phyloP scores from a whole-genome alignment of 2,797 vertebrate species.

The Otus scops region DNA sequence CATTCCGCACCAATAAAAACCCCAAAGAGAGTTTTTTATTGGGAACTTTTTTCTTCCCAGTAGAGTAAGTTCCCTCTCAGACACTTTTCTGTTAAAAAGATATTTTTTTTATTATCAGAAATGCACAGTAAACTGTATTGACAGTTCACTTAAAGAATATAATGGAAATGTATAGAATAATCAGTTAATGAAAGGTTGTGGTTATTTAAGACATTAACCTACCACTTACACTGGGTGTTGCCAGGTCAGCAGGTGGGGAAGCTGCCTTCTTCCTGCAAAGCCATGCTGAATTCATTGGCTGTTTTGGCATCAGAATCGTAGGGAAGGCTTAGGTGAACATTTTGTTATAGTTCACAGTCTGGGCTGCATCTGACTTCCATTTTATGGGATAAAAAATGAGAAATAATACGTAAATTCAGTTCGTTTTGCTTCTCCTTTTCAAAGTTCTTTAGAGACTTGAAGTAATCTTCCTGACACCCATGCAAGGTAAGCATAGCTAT shows the following conservation, averaged over 20 bases:
- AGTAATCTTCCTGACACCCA: slow-evolving; percentile 41
- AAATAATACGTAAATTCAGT: slow-evolving; percentile 28
- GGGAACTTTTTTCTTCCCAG: neutral
- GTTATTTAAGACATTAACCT: neutral
- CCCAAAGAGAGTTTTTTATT: neutral
- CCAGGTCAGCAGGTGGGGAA: neutral
- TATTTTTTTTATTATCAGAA: neutral
- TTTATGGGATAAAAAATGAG: slow-evolving; percentile 43
- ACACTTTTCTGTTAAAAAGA: neutral
- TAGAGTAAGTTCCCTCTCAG: neutral
- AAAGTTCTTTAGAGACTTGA: slow-evolving; percentile 20
- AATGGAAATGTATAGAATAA: neutral
- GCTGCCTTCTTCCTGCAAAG: neutral
- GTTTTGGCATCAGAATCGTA: neutral
- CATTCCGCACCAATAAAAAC: neutral
- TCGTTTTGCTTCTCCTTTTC: slow-evolving; percentile 30
- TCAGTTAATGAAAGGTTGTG: neutral
- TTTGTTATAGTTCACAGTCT: slow-evolving; percentile 33
- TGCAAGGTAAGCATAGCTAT: slow-evolving; percentile 21
- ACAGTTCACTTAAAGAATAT: neutral
- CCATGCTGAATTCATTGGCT: neutral
- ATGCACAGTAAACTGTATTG: neutral
- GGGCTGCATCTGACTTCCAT: slow-evolving; percentile 26
- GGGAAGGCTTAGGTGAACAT: neutral
- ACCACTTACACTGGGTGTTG: neutral